Conservation (phyloP, 2,888 invertebrate genomes). For the Philereme vetulata region DNA sequence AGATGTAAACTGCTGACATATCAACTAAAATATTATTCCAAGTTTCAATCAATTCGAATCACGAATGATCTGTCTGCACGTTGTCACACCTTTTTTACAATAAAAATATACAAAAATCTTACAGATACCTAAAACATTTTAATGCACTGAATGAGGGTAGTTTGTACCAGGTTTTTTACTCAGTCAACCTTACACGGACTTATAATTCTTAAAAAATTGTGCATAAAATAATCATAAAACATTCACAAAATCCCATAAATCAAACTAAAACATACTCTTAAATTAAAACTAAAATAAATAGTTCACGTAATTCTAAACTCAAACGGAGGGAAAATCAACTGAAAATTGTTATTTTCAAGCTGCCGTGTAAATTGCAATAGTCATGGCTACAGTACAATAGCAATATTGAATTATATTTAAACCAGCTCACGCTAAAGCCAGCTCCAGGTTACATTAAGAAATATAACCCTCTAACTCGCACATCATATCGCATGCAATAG, state of each 20-base stretch:
- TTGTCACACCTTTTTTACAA: slow-evolving; percentile 32
- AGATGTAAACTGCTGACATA: not conserved
- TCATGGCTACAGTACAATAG: slow-evolving; percentile 18
- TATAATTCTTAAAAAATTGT: slow-evolving; percentile 67
- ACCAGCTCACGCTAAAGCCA: not conserved
- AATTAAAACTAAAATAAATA: slow-evolving; percentile 70
- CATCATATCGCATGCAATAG: too few relatives aligned
- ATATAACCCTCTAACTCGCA: too few relatives aligned
- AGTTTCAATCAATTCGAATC: too few relatives aligned
- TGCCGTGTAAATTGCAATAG: slow-evolving; percentile 38
- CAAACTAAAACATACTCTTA: slow-evolving; percentile 36
- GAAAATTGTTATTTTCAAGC: slow-evolving; percentile 49
- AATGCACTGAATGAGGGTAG: slow-evolving; percentile 77
- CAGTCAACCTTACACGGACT: slow-evolving; percentile 58
- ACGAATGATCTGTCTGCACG: not conserved
- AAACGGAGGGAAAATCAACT: slow-evolving; percentile 69
- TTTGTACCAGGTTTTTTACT: slow-evolving; percentile 75
- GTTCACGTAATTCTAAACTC: slow-evolving; percentile 56
- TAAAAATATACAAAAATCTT: slow-evolving; percentile 63
- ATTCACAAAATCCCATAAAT: slow-evolving; percentile 59
- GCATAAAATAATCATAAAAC: slow-evolving; percentile 64
- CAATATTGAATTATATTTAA: not conserved
- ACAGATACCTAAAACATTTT: slow-evolving; percentile 66
- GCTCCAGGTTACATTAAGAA: too few relatives aligned
- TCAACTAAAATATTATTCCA: too few relatives aligned